Base-by-base conservation (phyloP, 2,888 invertebrate species). In the Tenthredo amoena region DNA sequence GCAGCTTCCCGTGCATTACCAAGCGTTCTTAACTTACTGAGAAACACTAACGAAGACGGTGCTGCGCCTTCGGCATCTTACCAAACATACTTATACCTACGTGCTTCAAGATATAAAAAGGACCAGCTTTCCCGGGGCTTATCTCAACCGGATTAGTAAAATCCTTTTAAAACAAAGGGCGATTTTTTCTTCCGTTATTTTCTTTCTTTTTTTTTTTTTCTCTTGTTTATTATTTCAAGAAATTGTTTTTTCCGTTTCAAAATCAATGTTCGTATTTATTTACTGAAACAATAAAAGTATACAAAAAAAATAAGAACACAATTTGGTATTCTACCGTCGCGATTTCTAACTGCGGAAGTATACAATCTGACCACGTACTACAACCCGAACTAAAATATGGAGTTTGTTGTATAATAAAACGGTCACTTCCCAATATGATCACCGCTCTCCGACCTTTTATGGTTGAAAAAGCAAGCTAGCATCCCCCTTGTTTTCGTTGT, bases 1-100 rank as follows among this genome's bases (percentile, higher is more conserved):
- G 83, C 83, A 83, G 83, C 83, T 47, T 65, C 81, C 15, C 58
- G 37, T 81, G 81, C 81, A 81, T 62, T 62, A 62, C 81, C 58
- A 40, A 50, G 55, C 77, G 77, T 77, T 77, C 50, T 62, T 37
- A 58, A 34, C 37, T 62, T 40, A 77, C 50, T 15, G 21, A 62
- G 81, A 81, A 81, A 81, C 81, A 40, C 81, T 81, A 81, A 81
- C 81, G 81, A 81, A 81, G 58, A 26, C 34, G 15, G 31, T 55
- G 62, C 47, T 47, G 47, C 47, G 47, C 81, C 81, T 58, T 62
- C 34, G 72, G 72, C 72, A 43, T 40, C 40, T 74, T 74, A 74
- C 72, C 72, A n/a, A 43, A 74, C 40, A 74, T 43, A 74, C 72
- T 74, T 43, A 74, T 31, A 40, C 72, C 72, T 74, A 74, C 72